A percentile compares a stretch with the other conserved stretches of the same genome.
Conservation (phyloP, 2,113 vertebrate species). For the Apistogramma diplotaenia region DNA sequence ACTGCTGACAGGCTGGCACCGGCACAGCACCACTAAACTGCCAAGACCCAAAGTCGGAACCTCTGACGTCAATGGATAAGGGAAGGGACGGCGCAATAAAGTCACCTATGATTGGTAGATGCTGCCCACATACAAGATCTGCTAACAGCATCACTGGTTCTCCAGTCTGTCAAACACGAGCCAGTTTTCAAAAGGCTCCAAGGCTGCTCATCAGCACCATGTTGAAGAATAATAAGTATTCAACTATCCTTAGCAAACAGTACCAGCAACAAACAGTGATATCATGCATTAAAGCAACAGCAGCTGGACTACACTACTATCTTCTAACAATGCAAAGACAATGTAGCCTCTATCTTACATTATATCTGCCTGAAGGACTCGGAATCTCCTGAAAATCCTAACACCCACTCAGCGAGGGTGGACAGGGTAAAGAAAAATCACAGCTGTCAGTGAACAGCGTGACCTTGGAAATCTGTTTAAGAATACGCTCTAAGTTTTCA, state of each 20-base stretch:
- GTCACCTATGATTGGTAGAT: neutral
- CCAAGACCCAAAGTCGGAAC: neutral
- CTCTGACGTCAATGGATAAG: neutral
- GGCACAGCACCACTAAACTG: neutral
- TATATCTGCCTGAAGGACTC: neutral
- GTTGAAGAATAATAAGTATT: neutral
- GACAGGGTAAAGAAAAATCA: neutral
- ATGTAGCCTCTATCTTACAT: neutral
- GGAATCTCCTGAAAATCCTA: neutral
- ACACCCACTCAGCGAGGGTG: neutral
- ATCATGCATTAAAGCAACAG: neutral
- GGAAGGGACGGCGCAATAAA: neutral
- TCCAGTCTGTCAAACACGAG: neutral
- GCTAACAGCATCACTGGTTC: neutral
- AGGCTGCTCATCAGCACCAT: neutral
- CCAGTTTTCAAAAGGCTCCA: neutral
- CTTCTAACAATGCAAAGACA: neutral
- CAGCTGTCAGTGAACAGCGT: constrained; percentile 18
- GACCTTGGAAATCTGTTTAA: neutral
- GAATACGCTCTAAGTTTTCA: constrained; percentile 5
- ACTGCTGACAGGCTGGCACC: neutral
- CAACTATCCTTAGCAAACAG: neutral
- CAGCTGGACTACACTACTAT: neutral
- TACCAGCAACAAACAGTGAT: neutral
- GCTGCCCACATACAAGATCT: neutral